Conservation (phyloP, 1,140 invertebrate genomes). For the Apis dorsata region DNA sequence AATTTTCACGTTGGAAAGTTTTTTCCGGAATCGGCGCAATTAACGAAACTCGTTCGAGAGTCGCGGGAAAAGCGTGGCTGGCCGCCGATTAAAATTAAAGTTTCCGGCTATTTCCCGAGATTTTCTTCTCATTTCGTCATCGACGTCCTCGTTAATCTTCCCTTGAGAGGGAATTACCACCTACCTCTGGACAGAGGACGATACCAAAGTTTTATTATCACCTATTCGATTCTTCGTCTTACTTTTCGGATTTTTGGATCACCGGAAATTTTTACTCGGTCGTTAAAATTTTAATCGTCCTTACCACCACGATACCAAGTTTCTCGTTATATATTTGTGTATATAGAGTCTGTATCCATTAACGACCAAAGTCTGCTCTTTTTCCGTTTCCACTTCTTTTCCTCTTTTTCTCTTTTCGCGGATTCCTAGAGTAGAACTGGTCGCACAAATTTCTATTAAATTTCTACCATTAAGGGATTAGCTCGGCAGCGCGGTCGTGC, state of each 20-base stretch:
- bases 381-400: neutral
- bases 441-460: conserved; percentile 48
- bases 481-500: neutral
- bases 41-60: conserved; percentile 25
- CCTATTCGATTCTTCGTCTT: too few species aligned
- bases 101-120: neutral
- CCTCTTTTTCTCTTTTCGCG: neutral
- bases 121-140: neutral
- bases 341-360: neutral
- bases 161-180: too few species aligned
- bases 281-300: too few species aligned
- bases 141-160: neutral
- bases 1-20: conserved; percentile 9
- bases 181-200: too few species aligned
- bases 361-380: neutral
- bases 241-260: too few species aligned
- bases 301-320: too few species aligned
- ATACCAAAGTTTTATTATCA: too few species aligned
- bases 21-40: conserved; percentile 31
- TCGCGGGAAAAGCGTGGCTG: neutral
- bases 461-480: conserved; percentile 50
- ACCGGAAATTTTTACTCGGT: too few species aligned
- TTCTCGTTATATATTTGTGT: too few species aligned
- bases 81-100: conserved; percentile 19
- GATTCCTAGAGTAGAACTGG: neutral